phyloP scores from a whole-genome alignment of 2,113 vertebrate genomes.

The Syngnathoides biaculeatus region DNA sequence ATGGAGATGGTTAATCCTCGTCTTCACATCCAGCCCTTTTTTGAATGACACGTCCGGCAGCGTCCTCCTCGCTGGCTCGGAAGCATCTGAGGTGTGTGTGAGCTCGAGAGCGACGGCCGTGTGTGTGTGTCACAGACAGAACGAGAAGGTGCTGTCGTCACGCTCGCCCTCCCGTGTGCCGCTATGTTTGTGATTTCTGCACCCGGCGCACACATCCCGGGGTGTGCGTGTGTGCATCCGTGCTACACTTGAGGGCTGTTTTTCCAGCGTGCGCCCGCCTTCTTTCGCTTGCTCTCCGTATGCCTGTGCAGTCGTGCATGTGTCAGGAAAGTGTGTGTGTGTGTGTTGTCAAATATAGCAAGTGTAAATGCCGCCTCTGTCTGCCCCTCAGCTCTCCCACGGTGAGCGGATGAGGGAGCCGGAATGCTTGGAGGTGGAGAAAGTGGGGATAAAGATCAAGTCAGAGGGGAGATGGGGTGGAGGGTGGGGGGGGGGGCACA shows the following conservation, averaged over 20 bases:
- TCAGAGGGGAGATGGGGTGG: no score
- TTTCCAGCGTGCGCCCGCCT: conserved; percentile 32
- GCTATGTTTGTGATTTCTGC: conserved; percentile 70
- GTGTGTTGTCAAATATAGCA: conserved; percentile 74
- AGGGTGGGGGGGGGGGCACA: conserved; percentile 22
- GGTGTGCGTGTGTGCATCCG: conserved; percentile 25
- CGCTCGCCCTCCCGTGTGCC: conserved; percentile 51
- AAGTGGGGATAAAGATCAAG: conserved; percentile 19
- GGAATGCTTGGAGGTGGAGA: conserved; percentile 45
- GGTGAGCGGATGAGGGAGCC: conserved; percentile 60
- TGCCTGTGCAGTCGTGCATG: conserved; percentile 63
- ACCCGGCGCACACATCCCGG: conserved; percentile 50
- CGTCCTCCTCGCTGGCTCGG: conserved; percentile 40
- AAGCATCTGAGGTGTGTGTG: conserved; percentile 28
- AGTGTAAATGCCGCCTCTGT: conserved; percentile 64
- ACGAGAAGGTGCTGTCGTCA: conserved; percentile 60
- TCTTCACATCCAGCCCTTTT: conserved; percentile 50
- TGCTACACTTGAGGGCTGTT: conserved; percentile 30
- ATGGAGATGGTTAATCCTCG: conserved; percentile 65
- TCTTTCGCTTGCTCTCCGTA: conserved; percentile 25
- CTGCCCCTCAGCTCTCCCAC: conserved; percentile 63
- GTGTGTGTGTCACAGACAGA: conserved; percentile 11
- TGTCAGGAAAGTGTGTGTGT: conserved; percentile 49
- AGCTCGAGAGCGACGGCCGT: conserved; percentile 3
- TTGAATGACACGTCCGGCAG: conserved; percentile 52